These are phyloP conservation scores for Panulirus ornatus DNA, from an alignment of 1,140 invertebrate genomes.

Conservation along the genomic window DNA sequence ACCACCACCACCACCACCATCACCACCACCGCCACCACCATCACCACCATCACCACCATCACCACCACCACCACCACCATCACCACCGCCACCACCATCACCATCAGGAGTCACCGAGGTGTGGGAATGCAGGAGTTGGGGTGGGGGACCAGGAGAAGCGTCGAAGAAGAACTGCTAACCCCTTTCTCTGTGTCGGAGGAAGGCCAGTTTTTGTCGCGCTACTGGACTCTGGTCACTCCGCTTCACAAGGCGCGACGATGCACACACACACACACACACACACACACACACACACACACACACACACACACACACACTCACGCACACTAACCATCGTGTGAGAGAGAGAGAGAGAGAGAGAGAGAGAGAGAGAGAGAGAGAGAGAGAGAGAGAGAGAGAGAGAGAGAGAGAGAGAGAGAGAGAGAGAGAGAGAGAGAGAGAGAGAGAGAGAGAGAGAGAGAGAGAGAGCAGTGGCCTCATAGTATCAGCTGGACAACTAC, in stretches of 20 bases:
- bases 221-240: conserved; percentile 42
- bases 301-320: no score
- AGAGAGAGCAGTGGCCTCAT: background rate
- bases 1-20: background rate
- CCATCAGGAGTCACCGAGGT: background rate
- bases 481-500: no score
- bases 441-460: background rate
- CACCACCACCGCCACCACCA: no score
- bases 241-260: background rate
- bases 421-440: background rate
- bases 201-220: conserved; percentile 26
- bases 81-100: conserved; percentile 8
- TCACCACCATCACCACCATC: background rate
- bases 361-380: background rate
- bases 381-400: background rate
- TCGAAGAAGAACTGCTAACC: background rate
- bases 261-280: background rate
- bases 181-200: background rate
- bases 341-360: no score
- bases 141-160: background rate
- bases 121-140: conserved; percentile 37
- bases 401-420: no score
- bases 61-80: background rate
- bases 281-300: no score
- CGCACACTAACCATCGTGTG: no score